Base-by-base conservation (phyloP, 2,888 invertebrate genomes). In the Pharmacophagus antenor region DNA sequence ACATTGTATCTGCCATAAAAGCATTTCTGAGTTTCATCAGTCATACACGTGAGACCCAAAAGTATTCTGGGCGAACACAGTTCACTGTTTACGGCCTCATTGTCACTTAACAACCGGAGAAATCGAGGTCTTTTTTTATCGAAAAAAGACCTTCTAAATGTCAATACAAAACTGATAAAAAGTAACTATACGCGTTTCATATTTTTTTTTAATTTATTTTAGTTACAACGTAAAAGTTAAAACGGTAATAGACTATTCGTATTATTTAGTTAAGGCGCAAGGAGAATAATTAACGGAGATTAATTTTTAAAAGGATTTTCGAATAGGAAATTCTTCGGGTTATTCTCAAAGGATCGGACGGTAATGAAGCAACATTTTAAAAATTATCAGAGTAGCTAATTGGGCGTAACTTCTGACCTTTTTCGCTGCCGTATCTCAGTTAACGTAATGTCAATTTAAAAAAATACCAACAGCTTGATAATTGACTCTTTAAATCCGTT, bases 401-500 rank as follows among this genome's bases (percentile, higher is more conserved):
- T 50, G 20, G 6, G 31, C 50, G 50, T 50, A 12, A 20, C 50
- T 18, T 15, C 27, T 50, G 50, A 31, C 50, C 50, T 50, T 31
- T 31, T 5, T 7, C 0, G 49, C 18, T 31, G 23, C 17, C 8
- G 25, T 3, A 15, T 31, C 15, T 15, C 10, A 31, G 31, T 31
- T 31, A 31, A 31, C 12, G 31, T 31, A 31, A 31, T 15, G 31
- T 31, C 31, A 31, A 31, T 31, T 31, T 12, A 31, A 15, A 10
- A 31, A 31, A 31, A 10, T n/a, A n/a, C 10, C 2, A 10, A 31
- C 15, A 31, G 10, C 10, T 31, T 31, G 15, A 31, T 15, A 15
- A 15, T n/a, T n/a, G n/a, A n/a, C n/a, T 12, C 10, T 1, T 2
- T 31, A 31, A 31, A 12, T 12, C 8, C 10, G 10, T 31, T 10